Percentiles rank a stretch among this genome's conserved stretches.
These are phyloP conservation scores for Eretmocerus hayati DNA, from an alignment of 2,888 invertebrate genomes.

Conservation along the genomic window DNA sequence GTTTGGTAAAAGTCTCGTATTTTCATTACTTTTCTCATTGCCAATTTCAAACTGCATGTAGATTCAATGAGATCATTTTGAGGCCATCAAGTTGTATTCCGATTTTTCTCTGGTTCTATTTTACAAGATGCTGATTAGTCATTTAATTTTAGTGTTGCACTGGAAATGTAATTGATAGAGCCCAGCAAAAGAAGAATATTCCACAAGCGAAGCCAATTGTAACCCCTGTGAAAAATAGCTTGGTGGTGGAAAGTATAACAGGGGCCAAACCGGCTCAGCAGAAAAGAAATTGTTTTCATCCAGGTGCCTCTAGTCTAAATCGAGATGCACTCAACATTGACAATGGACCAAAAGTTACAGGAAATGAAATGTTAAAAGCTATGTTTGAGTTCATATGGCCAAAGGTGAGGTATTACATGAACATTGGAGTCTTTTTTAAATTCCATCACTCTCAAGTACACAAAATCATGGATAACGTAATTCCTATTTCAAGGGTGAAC, in stretches of 20 bases:
- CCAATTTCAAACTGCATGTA: too few species aligned
- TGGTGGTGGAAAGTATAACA: conserved; percentile 37
- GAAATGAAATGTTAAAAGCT: conserved; percentile 72
- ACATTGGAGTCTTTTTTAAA: conserved; percentile 6
- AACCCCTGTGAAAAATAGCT: conserved; percentile 33
- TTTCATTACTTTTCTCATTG: too few species aligned
- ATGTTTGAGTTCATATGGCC: conserved; percentile 97
- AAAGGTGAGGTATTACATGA: conserved; percentile 56
- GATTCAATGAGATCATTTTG: too few species aligned
- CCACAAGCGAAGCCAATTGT: conserved; percentile 40
- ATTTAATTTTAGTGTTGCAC: conserved; percentile 37
- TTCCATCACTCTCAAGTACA: conserved; percentile 13
- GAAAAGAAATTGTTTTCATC: conserved; percentile 82
- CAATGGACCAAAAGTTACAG: conserved; percentile 55
- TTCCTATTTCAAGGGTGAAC: conserved; percentile 57
- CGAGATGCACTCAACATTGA: conserved; percentile 60
- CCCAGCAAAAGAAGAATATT: conserved; percentile 40
- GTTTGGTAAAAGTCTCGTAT: too few species aligned
- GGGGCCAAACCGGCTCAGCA: conserved; percentile 48
- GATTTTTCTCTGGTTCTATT: too few species aligned
- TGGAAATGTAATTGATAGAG: conserved; percentile 41
- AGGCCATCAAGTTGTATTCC: too few species aligned
- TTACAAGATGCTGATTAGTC: too few species aligned
- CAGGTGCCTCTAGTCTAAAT: conserved; percentile 67
- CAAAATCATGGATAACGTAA: conserved; percentile 10